Base-by-base conservation (phyloP, 2,113 vertebrate species). In the Girardinichthys multiradiatus region DNA sequence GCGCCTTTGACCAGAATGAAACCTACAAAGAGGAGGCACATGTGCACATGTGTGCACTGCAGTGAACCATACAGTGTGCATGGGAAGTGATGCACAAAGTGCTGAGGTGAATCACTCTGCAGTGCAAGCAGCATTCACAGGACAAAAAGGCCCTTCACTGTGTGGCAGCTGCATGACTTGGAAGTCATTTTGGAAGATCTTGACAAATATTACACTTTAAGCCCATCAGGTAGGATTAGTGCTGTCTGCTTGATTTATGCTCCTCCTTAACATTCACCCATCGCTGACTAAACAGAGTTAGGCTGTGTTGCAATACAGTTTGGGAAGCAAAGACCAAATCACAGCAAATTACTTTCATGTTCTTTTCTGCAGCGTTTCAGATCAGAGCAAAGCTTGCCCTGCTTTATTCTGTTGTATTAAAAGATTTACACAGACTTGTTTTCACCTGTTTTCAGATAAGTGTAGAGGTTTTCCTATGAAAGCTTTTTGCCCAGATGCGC, bases 131-230 rank as follows among this genome's bases (percentile, higher is more conserved):
- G 87, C 88, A 31, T 84, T 86, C 80, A 67, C 15, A 15, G 76
- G 79, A 93, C 92, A 93, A 93, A 91, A 87, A 84, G 59, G 51
- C 64, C 91, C 89, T 93, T 94, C 77, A 93, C 33, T 67, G 66
- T 54, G 33, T 26, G 64, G 82, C 79, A 89, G 87, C 89, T 90
- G 87, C 67, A 31, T 57, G 54, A 70, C 81, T 68, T 58, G 70
- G 57, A 85, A 91, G 86, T 90, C 76, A 68, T 92, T 93, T 90
- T 78, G 86, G 82, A 93, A 66, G 83, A 91, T 90, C 84, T 61
- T 91, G 88, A 94, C 90, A 93, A 93, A 94, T 94, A 90, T 87
- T 89, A 77, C 93, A 94, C 91, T 84, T 90, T 79, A 70, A 87
- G 82, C 64, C 57, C 21, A 71, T 59, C 74, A 66, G 67, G 76